Conservation (phyloP, 1,140 invertebrate species). For the Caenorhabditis tropicalis region DNA sequence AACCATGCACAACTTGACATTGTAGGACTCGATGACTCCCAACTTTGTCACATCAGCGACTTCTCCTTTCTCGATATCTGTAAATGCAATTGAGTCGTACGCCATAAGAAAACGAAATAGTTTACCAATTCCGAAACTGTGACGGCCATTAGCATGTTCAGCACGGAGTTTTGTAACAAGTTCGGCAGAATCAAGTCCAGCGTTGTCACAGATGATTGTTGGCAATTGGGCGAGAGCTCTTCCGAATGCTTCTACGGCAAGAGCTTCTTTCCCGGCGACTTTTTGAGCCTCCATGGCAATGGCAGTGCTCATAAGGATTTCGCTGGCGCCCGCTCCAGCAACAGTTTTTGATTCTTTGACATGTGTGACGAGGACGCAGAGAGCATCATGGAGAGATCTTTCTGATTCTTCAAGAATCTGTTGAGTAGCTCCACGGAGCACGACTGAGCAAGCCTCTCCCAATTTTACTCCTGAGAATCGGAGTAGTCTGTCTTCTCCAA, state of each 20-base stretch:
- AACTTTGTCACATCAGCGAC: slow-evolving; percentile 82
- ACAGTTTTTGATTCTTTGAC: slow-evolving; percentile 80
- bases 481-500: slow-evolving; percentile 94
- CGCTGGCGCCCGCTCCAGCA: slow-evolving; percentile 76
- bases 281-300: slow-evolving; percentile 83
- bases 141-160: slow-evolving; percentile 82
- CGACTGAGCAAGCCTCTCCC: slow-evolving; percentile 90
- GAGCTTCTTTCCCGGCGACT: slow-evolving; percentile 90
- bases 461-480: slow-evolving; percentile 83
- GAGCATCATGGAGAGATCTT: slow-evolving; percentile 93
- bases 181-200: slow-evolving; percentile 95
- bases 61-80: slow-evolving; percentile 73
- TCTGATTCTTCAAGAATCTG: slow-evolving; percentile 99
- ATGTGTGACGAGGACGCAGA: slow-evolving; percentile 94
- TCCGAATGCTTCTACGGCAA: slow-evolving; percentile 95
- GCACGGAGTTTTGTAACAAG: slow-evolving; percentile 88
- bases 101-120: neutral
- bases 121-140: slow-evolving; percentile 84
- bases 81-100: neutral
- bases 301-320: slow-evolving; percentile 95
- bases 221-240: slow-evolving; percentile 86
- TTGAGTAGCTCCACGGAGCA: slow-evolving; percentile 96
- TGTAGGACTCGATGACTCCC: slow-evolving; percentile 94
- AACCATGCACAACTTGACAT: slow-evolving; percentile 81
- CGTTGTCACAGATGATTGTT: slow-evolving; percentile 96